Percentiles rank a stretch among this genome's conserved stretches.
Evolutionary conservation across 2,113 vertebrate genomes (phyloP).

Genomic region (Hucho hucho): DNA sequence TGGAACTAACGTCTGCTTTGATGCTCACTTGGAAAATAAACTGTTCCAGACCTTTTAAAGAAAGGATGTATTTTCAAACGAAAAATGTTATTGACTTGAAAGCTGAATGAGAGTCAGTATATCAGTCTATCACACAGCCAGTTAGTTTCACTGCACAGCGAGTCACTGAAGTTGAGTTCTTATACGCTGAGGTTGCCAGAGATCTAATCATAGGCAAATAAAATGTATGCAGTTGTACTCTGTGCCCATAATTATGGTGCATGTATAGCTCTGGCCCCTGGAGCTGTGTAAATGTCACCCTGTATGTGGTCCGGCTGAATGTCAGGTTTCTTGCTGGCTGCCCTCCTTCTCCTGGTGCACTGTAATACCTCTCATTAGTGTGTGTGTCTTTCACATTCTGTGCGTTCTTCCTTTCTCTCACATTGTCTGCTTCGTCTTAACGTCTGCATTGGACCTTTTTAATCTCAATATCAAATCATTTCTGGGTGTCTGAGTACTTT

Average conservation of each 20-base stretch:
- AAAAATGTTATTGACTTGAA: background rate
- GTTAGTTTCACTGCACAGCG: too few relatives aligned
- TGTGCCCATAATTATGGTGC: background rate
- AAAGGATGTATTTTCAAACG: background rate
- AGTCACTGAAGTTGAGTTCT: too few relatives aligned
- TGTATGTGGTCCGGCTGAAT: conserved; percentile 22
- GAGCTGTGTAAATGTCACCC: conserved; percentile 18
- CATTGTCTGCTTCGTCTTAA: too few relatives aligned
- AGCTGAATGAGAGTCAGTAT: background rate
- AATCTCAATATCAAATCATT: too few relatives aligned
- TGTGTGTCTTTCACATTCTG: background rate
- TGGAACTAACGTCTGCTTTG: background rate
- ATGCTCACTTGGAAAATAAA: background rate
- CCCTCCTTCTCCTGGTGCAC: conserved; percentile 4
- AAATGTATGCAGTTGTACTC: too few relatives aligned
- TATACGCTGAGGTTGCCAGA: too few relatives aligned
- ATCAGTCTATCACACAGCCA: too few relatives aligned
- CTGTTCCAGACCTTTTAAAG: background rate
- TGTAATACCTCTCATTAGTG: conserved; percentile 19
- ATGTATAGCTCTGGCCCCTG: background rate
- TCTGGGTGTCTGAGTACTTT: too few relatives aligned
- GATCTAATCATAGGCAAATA: too few relatives aligned
- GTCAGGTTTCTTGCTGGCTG: conserved; percentile 20
- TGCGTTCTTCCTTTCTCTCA: too few relatives aligned
- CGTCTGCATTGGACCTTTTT: too few relatives aligned